These are phyloP conservation scores for Pionites leucogaster DNA, from an alignment of 2,113 vertebrate genomes.

Conservation along the genomic window DNA sequence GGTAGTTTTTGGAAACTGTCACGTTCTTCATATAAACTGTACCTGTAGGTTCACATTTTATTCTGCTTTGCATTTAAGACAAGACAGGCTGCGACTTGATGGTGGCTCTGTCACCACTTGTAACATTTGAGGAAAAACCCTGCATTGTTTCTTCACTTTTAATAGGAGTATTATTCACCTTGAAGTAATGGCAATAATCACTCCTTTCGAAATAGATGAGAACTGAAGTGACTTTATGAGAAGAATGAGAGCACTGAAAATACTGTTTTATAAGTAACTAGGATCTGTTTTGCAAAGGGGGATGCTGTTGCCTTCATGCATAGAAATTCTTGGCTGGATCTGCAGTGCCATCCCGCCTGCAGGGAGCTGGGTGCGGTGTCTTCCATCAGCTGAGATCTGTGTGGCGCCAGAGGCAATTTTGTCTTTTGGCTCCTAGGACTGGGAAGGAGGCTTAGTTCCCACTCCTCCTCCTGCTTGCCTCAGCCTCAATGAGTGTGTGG, in stretches of 20 bases:
- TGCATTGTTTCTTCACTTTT: not conserved
- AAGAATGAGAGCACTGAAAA: not conserved
- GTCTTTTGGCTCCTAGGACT: not conserved
- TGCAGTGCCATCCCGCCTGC: accelerated
- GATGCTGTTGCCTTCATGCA: not conserved
- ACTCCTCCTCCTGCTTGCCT: not conserved
- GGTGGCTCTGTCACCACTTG: not conserved
- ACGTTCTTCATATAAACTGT: accelerated
- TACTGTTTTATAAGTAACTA: not conserved
- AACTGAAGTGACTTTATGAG: not conserved
- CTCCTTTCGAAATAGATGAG: not conserved
- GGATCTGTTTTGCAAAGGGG: not conserved
- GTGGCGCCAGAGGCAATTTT: not conserved
- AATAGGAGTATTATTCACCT: not conserved
- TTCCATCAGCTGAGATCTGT: not conserved
- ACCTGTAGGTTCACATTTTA: not conserved
- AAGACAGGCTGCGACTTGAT: not conserved
- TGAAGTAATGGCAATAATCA: not conserved
- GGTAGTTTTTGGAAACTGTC: not conserved
- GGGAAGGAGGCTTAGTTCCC: not conserved
- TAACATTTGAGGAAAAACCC: not conserved
- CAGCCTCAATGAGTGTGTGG: accelerated
- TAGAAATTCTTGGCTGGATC: not conserved
- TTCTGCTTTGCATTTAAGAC: not conserved
- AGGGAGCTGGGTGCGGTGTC: not conserved